These are phyloP conservation scores for Parauchenoglanis ngamensis DNA, from an alignment of 2,797 vertebrate genomes.

Conservation along the genomic window DNA sequence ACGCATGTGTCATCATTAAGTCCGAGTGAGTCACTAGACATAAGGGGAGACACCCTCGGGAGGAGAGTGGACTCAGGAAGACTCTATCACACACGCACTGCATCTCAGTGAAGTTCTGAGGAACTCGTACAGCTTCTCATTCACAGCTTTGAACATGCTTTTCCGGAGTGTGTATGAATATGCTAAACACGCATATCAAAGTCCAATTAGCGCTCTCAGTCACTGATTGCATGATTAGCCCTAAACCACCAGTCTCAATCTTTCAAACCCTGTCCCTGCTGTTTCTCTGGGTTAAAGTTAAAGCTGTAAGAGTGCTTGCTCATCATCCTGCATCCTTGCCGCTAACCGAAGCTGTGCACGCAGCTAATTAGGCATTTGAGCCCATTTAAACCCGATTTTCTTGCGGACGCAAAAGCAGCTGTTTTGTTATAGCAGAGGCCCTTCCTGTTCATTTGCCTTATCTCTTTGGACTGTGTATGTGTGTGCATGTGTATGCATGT, in stretches of 20 bases:
- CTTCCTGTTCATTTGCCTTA: conserved; percentile 44
- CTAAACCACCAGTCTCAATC: background rate
- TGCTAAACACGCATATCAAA: conserved; percentile 40
- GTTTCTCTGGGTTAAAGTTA: conserved; percentile 9
- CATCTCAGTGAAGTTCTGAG: conserved; percentile 62
- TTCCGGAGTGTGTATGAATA: conserved; percentile 14
- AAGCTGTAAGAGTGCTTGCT: conserved; percentile 35
- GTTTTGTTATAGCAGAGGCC: conserved; percentile 63
- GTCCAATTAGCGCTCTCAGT: conserved; percentile 33
- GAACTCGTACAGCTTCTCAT: conserved; percentile 38
- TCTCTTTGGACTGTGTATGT: conserved; percentile 6
- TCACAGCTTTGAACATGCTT: conserved; percentile 12
- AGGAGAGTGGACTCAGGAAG: conserved; percentile 57
- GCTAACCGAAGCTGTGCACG: conserved; percentile 20
- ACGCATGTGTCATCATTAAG: conserved; percentile 32
- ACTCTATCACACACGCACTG: conserved; percentile 42
- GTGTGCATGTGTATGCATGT: conserved; percentile 23
- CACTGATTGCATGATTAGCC: conserved; percentile 44
- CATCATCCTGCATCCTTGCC: conserved; percentile 27
- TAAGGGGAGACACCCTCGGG: conserved; percentile 63
- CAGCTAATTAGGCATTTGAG: conserved; percentile 54
- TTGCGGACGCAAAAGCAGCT: conserved; percentile 57
- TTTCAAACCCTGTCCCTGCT: conserved; percentile 16
- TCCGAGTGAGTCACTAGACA: conserved; percentile 69
- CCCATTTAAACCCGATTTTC: conserved; percentile 68